phyloP scores from a whole-genome alignment of 1,140 invertebrate genomes.

The Stenopsyche tienmushanensis region DNA sequence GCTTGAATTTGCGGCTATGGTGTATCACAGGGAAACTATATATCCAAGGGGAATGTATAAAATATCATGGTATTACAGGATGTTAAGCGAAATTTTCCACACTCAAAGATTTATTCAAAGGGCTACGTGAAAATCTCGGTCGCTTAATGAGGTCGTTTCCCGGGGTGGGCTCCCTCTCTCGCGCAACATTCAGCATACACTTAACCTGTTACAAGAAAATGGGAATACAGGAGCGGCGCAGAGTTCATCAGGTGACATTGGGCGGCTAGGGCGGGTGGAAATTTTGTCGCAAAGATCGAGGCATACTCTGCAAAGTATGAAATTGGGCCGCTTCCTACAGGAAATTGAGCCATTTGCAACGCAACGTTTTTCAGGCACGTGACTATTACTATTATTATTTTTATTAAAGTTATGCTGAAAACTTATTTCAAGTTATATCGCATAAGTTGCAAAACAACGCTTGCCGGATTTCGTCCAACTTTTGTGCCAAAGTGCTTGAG shows the following conservation, averaged over 20 bases:
- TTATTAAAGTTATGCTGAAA: too few species aligned
- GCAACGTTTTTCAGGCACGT: too few species aligned
- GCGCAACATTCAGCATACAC: background rate
- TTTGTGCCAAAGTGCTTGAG: too few species aligned
- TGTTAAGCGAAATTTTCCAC: background rate
- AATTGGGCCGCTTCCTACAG: background rate
- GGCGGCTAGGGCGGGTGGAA: background rate
- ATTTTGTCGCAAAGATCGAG: background rate
- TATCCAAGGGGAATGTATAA: conserved; percentile 1
- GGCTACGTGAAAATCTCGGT: conserved; percentile 22
- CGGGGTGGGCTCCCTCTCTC: background rate
- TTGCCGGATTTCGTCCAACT: too few species aligned
- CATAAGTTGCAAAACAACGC: too few species aligned
- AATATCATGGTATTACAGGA: conserved; percentile 5
- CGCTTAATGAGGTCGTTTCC: conserved; percentile 29
- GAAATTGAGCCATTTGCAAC: background rate
- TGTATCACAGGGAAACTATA: background rate
- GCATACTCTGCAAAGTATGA: too few species aligned
- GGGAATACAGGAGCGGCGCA: background rate
- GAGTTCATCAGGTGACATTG: background rate
- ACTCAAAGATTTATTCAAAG: conserved; percentile 26
- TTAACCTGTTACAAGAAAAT: conserved; percentile 28
- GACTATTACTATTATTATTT: too few species aligned
- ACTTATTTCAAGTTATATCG: too few species aligned
- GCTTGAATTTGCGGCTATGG: too few species aligned